Conservation (phyloP, 2,113 vertebrate genomes). For the Penelope pileata region DNA sequence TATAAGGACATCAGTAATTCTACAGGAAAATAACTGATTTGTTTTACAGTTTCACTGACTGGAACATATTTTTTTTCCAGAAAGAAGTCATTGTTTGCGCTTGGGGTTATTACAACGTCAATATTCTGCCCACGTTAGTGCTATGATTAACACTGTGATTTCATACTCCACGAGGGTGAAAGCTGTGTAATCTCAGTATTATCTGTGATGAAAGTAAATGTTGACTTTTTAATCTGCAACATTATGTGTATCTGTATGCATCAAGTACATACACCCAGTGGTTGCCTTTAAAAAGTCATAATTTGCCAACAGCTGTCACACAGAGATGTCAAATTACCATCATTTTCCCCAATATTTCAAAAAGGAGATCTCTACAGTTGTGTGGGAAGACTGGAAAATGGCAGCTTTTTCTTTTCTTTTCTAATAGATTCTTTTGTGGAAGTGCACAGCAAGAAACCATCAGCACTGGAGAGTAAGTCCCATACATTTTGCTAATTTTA, state of each 20-base stretch:
- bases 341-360: constrained; percentile 23
- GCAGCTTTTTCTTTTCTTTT: neutral
- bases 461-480: neutral
- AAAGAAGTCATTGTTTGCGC: neutral
- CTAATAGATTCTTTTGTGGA: neutral
- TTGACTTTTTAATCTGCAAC: constrained; percentile 38
- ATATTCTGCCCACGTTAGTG: constrained; percentile 23
- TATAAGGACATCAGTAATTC: neutral
- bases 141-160: constrained; percentile 46
- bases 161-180: constrained; percentile 15
- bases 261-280: constrained; percentile 9
- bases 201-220: constrained; percentile 35
- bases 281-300: constrained; percentile 27
- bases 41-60: neutral
- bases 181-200: constrained; percentile 46
- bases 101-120: constrained; percentile 20
- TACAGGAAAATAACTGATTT: neutral
- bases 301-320: constrained; percentile 49
- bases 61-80: neutral
- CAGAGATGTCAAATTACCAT: constrained; percentile 55
- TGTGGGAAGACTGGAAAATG: constrained; percentile 18
- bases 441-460: constrained; percentile 21
- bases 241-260: constrained; percentile 5
- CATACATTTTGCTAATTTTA: constrained; percentile 22
- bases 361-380: neutral